Conservation (phyloP, 2,113 vertebrate genomes). For the Tetraodon nigroviridis region DNA sequence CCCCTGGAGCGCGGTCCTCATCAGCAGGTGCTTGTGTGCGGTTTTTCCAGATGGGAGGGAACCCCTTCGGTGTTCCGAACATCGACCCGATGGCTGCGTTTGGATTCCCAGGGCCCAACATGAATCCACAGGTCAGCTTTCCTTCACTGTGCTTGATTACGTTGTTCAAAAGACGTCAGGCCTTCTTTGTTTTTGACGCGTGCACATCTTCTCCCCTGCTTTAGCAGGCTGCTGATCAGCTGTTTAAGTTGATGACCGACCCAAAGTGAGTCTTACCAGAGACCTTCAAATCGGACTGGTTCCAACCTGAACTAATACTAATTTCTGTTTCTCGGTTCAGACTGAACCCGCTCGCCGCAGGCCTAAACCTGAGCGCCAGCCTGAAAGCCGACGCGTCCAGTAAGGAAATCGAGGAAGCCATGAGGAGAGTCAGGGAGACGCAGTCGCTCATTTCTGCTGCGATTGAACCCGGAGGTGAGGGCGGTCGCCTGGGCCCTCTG, state of each 20-base stretch:
- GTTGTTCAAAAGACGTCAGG: too few relatives aligned
- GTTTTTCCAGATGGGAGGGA: slow-evolving; percentile 61
- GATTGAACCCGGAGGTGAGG: slow-evolving; percentile 89
- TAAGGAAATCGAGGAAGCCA: slow-evolving; percentile 98
- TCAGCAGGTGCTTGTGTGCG: not conserved
- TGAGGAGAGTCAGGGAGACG: slow-evolving; percentile 96
- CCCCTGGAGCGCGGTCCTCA: not conserved
- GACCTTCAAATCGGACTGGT: not conserved
- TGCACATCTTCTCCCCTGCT: not conserved
- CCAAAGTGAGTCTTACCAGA: slow-evolving; percentile 84
- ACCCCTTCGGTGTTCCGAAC: slow-evolving; percentile 61
- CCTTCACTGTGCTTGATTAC: not conserved
- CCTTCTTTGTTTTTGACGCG: not conserved
- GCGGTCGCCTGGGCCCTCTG: not conserved
- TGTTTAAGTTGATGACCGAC: slow-evolving; percentile 96
- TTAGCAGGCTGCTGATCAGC: slow-evolving; percentile 87
- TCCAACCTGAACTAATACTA: not conserved
- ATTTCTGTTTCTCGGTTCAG: slow-evolving; percentile 58
- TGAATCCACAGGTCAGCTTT: slow-evolving; percentile 69
- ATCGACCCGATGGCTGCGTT: slow-evolving; percentile 71
- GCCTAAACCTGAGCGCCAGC: slow-evolving; percentile 83
- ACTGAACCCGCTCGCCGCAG: slow-evolving; percentile 89
- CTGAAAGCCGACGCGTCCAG: slow-evolving; percentile 91
- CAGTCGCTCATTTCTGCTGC: slow-evolving; percentile 97
- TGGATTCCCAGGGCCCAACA: slow-evolving; percentile 69